phyloP scores from a whole-genome alignment of 2,113 vertebrate genomes.

The Plecturocebus donacophilus region DNA sequence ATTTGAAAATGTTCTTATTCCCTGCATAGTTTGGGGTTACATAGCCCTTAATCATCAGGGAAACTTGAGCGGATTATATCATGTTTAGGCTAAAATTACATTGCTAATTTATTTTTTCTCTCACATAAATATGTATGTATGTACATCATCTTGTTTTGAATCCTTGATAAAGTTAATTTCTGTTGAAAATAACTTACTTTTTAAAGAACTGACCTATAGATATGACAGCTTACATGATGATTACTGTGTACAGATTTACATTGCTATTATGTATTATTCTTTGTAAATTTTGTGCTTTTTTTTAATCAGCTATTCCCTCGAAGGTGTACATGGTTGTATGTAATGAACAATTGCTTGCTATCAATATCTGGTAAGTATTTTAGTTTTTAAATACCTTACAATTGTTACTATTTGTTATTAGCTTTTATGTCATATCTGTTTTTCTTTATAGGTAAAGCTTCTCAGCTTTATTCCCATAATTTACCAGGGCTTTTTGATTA shows the following conservation, averaged over 20 bases:
- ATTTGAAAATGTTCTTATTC: slow-evolving; percentile 9
- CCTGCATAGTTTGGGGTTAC: neutral
- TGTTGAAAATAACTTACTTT: slow-evolving; percentile 3
- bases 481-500: slow-evolving; percentile 96
- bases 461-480: slow-evolving; percentile 98
- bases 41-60: neutral
- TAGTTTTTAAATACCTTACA: slow-evolving; percentile 16
- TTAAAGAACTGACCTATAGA: neutral
- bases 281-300: slow-evolving; percentile 53
- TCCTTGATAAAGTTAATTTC: slow-evolving; percentile 20
- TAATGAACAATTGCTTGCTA: slow-evolving; percentile 98
- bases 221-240: neutral
- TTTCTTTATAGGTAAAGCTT: slow-evolving; percentile 94
- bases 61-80: neutral
- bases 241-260: neutral
- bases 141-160: neutral
- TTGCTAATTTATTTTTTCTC: neutral
- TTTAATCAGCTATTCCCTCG: slow-evolving; percentile 93
- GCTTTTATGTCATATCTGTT: slow-evolving; percentile 55
- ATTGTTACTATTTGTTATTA: slow-evolving; percentile 58
- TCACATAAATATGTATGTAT: neutral
- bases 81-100: slow-evolving; percentile 1
- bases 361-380: slow-evolving; percentile 96
- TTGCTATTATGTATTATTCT: neutral
- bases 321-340: slow-evolving; percentile 97